These are phyloP conservation scores for Heliocidaris tuberculata DNA, from an alignment of 35 echinoderm and acorn worm genomes.

Conservation along the genomic window DNA sequence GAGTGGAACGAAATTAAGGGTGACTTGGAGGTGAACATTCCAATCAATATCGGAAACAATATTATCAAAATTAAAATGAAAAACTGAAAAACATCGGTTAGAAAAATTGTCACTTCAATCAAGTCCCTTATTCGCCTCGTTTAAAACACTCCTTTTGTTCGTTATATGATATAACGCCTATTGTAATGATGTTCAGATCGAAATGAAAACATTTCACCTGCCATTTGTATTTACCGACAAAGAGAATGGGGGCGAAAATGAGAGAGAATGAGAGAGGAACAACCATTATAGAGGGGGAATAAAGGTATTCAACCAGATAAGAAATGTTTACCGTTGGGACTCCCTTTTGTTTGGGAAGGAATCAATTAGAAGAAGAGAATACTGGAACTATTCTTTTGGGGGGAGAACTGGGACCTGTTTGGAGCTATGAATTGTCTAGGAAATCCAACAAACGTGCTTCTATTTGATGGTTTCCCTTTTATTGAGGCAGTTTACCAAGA, in stretches of 20 bases:
- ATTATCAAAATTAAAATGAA: neutral
- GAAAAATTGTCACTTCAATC: neutral
- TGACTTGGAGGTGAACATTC: neutral
- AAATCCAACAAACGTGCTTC: neutral
- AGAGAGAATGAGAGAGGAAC: neutral
- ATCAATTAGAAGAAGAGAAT: neutral
- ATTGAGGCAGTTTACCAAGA: neutral
- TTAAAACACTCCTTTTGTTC: neutral
- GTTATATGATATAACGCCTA: too few species aligned
- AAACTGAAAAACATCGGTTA: neutral
- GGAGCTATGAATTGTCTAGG: neutral
- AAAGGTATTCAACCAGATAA: neutral
- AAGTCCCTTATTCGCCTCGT: neutral
- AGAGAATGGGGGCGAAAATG: neutral
- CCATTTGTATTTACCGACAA: neutral
- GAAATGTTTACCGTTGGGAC: neutral
- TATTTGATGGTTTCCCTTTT: neutral
- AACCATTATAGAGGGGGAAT: too few species aligned
- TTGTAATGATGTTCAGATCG: too few species aligned
- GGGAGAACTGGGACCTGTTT: neutral
- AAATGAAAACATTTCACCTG: neutral
- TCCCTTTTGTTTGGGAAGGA: neutral
- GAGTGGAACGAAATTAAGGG: neutral
- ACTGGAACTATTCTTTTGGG: neutral
- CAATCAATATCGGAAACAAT: neutral